phyloP scores from a whole-genome alignment of 1,140 invertebrate species.

The Drosophila melanica region DNA sequence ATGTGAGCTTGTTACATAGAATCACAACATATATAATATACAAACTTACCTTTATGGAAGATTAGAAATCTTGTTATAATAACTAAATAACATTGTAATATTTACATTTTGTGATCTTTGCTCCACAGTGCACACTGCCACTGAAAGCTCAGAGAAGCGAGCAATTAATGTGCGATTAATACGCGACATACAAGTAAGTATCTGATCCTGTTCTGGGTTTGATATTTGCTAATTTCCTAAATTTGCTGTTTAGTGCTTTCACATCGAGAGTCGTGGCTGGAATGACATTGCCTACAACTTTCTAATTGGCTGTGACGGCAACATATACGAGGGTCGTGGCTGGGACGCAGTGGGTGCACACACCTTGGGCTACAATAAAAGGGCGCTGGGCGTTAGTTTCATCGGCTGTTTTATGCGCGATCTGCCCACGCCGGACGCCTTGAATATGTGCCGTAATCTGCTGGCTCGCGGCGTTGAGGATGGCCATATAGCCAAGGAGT shows the following conservation, averaged over 20 bases:
- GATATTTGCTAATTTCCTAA: too few relatives aligned
- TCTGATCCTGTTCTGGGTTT: neutral
- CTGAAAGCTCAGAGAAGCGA: conserved; percentile 83
- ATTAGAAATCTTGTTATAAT: too few relatives aligned
- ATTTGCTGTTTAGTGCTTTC: conserved; percentile 83
- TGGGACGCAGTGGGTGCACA: conserved; percentile 88
- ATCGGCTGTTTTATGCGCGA: conserved; percentile 86
- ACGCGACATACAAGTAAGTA: conserved; percentile 83
- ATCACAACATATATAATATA: too few relatives aligned
- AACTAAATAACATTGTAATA: too few relatives aligned
- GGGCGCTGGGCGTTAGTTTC: conserved; percentile 87
- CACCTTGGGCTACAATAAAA: conserved; percentile 87
- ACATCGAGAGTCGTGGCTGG: conserved; percentile 85
- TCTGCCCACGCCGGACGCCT: conserved; percentile 69
- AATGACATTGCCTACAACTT: conserved; percentile 88
- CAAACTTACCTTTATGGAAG: too few relatives aligned
- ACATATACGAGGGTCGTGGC: conserved; percentile 87
- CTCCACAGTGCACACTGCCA: conserved; percentile 84
- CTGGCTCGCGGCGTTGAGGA: conserved; percentile 83
- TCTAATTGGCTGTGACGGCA: conserved; percentile 88
- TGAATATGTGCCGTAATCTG: conserved; percentile 80
- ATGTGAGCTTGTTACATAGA: too few relatives aligned
- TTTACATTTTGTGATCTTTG: neutral
- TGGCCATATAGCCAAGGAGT: conserved; percentile 84
- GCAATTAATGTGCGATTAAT: conserved; percentile 83